A percentile compares a stretch with the other conserved stretches of the same genome.
phyloP scores from a whole-genome alignment of 2,888 invertebrate species.

The Adineta ricciae region DNA sequence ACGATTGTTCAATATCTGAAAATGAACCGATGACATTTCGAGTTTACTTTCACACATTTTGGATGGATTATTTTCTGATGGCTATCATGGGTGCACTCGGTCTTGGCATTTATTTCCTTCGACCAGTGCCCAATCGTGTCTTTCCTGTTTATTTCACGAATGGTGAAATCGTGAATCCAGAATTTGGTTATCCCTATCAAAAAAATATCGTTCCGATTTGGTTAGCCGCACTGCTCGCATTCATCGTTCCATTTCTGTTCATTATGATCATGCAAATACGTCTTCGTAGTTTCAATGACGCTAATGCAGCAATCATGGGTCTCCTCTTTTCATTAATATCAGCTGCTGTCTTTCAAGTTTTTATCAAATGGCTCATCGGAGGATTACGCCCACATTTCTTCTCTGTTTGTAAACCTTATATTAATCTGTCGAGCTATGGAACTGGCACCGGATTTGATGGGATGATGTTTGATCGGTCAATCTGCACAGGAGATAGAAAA shows the following conservation, averaged over 20 bases:
- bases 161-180: conserved; percentile 13
- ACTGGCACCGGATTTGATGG: background rate
- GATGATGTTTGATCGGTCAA: conserved; percentile 17
- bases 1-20: background rate
- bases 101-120: conserved; percentile 7
- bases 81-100: background rate
- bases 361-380: conserved; percentile 6
- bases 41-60: background rate
- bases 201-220: background rate
- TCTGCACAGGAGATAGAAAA: conserved; percentile 4
- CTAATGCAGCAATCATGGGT: conserved; percentile 14
- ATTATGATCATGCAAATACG: conserved; percentile 15
- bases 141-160: conserved; percentile 6
- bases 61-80: conserved; percentile 13
- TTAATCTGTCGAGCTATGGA: background rate
- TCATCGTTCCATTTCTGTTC: background rate
- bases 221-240: background rate
- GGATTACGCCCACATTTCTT: conserved; percentile 5
- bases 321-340: background rate
- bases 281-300: conserved; percentile 12
- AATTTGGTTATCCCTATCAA: background rate
- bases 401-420: background rate
- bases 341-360: background rate
- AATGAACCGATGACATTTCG: background rate
- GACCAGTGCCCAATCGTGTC: background rate